These are phyloP conservation scores for Apantesis nais DNA, from an alignment of 2,888 invertebrate genomes.

Conservation along the genomic window DNA sequence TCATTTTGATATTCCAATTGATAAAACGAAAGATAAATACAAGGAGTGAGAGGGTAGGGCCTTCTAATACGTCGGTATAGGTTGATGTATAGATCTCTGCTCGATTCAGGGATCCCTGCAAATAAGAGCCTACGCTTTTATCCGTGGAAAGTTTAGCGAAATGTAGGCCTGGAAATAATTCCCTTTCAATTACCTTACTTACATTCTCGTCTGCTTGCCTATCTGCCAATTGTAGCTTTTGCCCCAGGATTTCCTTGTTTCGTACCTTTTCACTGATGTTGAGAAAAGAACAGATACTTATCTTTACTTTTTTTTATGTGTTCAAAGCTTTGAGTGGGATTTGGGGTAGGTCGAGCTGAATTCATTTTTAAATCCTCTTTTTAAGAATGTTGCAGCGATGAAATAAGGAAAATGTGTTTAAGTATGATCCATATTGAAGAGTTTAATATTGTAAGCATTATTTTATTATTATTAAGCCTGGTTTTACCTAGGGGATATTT, in stretches of 20 bases:
- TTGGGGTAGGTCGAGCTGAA: constrained; percentile 4
- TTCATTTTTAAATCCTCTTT: neutral
- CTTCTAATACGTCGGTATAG: constrained; percentile 20
- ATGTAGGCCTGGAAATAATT: constrained; percentile 49
- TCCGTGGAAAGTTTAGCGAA: constrained; percentile 50
- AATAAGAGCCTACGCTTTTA: constrained; percentile 46
- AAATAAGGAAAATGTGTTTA: neutral
- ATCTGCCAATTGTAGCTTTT: constrained; percentile 50
- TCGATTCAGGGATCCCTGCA: constrained; percentile 38
- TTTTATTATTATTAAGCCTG: neutral
- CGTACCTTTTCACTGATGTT: constrained; percentile 32
- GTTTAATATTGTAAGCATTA: neutral
- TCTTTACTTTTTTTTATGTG: constrained; percentile 29
- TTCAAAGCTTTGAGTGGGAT: constrained; percentile 5
- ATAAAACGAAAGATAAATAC: constrained; percentile 32
- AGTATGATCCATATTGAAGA: neutral
- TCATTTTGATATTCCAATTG: constrained; percentile 30
- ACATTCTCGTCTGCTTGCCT: constrained; percentile 45
- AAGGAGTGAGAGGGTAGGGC: constrained; percentile 13
- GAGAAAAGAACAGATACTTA: constrained; percentile 37
- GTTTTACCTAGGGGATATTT: neutral
- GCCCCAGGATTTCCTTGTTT: constrained; percentile 44
- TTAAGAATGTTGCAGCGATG: neutral
- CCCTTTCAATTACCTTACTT: constrained; percentile 58
- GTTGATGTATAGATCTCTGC: constrained; percentile 43